A percentile compares a stretch with the other conserved stretches of the same genome.
Evolutionary conservation across 2,888 invertebrate genomes (phyloP).

Genomic region (Drosophila kambysellisi): DNA sequence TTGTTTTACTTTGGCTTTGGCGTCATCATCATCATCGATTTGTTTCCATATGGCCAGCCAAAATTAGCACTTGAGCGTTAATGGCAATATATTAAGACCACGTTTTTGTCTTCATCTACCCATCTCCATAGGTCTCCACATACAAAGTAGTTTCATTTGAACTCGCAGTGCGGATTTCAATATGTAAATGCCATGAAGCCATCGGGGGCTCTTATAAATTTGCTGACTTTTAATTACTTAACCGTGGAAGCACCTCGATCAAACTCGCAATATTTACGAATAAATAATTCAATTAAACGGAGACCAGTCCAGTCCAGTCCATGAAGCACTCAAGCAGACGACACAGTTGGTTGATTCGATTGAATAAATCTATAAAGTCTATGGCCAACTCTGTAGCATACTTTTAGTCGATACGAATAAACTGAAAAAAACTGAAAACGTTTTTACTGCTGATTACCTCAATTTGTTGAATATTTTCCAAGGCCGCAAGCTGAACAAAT

Average conservation of each 20-base stretch:
- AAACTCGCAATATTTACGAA: not conserved
- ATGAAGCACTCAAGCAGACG: not conserved
- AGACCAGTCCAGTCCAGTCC: not conserved
- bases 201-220: constrained; percentile 7
- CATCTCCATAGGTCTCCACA: not conserved
- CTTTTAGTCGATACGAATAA: constrained; percentile 38
- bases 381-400: constrained; percentile 34
- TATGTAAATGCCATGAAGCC: constrained; percentile 59
- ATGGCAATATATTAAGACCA: constrained; percentile 72
- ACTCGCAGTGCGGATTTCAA: constrained; percentile 27
- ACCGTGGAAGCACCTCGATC: not conserved
- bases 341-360: not conserved
- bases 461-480: not conserved
- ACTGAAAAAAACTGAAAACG: not conserved
- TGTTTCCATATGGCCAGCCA: constrained; percentile 46
- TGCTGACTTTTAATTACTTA: constrained; percentile 10
- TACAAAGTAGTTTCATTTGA: constrained; percentile 2
- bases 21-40: constrained; percentile 16
- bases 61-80: constrained; percentile 82
- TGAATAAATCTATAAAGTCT: not conserved
- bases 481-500: not conserved
- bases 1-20: constrained; percentile 37
- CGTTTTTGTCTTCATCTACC: constrained; percentile 20
- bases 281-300: constrained; percentile 16
- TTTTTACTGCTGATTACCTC: not conserved